A percentile compares a stretch with the other conserved stretches of the same genome.
Conservation (phyloP, 2,113 vertebrate genomes). For the Fulica atra region DNA sequence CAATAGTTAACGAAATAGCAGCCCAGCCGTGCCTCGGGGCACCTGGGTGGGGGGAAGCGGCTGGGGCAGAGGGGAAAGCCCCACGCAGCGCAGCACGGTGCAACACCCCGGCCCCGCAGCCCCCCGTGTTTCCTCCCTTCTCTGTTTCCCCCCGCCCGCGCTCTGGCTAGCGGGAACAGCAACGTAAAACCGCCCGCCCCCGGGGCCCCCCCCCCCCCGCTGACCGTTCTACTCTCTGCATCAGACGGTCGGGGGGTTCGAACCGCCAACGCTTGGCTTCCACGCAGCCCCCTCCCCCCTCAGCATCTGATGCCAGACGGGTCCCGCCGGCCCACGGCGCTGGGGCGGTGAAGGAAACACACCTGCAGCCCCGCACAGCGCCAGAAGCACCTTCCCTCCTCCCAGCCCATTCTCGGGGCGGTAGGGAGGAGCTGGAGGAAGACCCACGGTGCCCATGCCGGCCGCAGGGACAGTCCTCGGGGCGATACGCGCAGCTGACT, state of each 20-base stretch:
- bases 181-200: neutral
- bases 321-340: accelerated
- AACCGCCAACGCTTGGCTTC: neutral
- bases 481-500: neutral
- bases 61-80: neutral
- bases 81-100: accelerated
- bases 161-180: neutral
- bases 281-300: accelerated
- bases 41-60: neutral
- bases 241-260: neutral
- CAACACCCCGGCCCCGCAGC: neutral
- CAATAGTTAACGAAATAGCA: slow-evolving; percentile 56
- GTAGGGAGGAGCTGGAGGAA: neutral
- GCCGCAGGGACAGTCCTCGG: accelerated
- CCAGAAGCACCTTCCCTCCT: accelerated
- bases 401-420: neutral
- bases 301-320: neutral
- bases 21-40: neutral
- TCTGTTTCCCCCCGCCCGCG: neutral
- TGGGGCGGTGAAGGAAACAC: accelerated
- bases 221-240: neutral
- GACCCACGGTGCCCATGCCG: neutral
- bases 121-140: neutral
- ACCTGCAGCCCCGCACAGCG: neutral
- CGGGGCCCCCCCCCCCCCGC: neutral